Evolutionary conservation across 2,888 invertebrate species (phyloP).

Genomic region (Heliconius erato): DNA sequence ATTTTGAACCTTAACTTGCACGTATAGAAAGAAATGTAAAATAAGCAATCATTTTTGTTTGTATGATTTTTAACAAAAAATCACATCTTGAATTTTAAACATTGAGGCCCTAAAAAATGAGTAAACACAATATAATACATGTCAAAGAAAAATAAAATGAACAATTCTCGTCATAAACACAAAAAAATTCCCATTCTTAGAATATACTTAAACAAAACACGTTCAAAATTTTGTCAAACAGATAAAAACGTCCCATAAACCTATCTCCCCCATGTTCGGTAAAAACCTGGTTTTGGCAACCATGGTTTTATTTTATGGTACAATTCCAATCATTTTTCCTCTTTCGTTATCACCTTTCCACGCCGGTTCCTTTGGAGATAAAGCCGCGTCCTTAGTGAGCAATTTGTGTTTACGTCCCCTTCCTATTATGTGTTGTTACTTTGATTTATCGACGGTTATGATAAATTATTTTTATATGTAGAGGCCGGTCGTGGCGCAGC

Average conservation of each 20-base stretch:
- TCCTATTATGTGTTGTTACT: slow-evolving; percentile 33
- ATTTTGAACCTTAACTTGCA: too few species aligned
- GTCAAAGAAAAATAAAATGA: background rate
- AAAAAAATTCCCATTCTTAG: background rate
- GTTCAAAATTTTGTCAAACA: slow-evolving; percentile 19
- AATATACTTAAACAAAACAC: background rate
- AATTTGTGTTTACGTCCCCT: slow-evolving; percentile 42
- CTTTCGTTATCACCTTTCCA: slow-evolving; percentile 43
- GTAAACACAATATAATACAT: background rate
- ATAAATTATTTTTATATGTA: slow-evolving; percentile 30
- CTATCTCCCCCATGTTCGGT: slow-evolving; percentile 18
- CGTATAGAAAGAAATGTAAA: too few species aligned
- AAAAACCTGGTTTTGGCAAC: slow-evolving; percentile 6
- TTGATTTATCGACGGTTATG: slow-evolving; percentile 31
- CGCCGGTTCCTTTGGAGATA: slow-evolving; percentile 41
- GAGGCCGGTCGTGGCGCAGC: too few species aligned
- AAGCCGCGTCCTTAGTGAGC: slow-evolving; percentile 39
- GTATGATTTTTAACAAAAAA: too few species aligned
- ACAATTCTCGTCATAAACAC: background rate
- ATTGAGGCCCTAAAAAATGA: background rate
- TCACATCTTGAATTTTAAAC: background rate
- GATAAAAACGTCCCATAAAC: slow-evolving; percentile 34
- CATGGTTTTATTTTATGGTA: slow-evolving; percentile 42
- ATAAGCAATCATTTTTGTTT: too few species aligned
- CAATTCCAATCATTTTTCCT: slow-evolving; percentile 43